phyloP scores from a whole-genome alignment of 2,888 invertebrate species.

The Galerucella nymphaeae region DNA sequence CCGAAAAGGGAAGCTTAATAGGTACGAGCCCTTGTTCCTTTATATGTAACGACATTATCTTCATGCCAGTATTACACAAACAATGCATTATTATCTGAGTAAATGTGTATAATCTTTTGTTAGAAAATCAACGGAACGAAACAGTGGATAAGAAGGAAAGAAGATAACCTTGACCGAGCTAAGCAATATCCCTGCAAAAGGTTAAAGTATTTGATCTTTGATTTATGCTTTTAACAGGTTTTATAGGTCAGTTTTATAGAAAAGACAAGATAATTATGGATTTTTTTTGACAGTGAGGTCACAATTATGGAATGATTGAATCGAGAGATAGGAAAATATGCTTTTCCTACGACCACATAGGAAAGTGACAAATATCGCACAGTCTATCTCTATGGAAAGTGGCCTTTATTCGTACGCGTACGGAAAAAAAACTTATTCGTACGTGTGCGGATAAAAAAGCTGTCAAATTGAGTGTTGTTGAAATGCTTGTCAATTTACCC shows the following conservation, averaged over 20 bases:
- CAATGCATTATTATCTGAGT: conserved; percentile 36
- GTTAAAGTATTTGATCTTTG: conserved; percentile 26
- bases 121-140: conserved; percentile 26
- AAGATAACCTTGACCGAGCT: conserved; percentile 30
- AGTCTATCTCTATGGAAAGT: too few species aligned
- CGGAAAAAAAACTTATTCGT: too few species aligned
- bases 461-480: too few species aligned
- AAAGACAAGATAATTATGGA: neutral
- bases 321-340: too few species aligned
- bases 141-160: neutral
- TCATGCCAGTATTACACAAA: conserved; percentile 30
- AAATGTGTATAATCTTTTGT: conserved; percentile 37
- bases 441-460: too few species aligned
- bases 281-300: neutral
- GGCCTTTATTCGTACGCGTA: too few species aligned
- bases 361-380: too few species aligned
- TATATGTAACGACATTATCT: conserved; percentile 37
- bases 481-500: too few species aligned
- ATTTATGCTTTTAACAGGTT: conserved; percentile 25
- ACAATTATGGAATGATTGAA: too few species aligned
- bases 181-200: conserved; percentile 21
- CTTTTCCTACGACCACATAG: too few species aligned
- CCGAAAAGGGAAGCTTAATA: conserved; percentile 26
- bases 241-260: conserved; percentile 16
- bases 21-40: conserved; percentile 34